These are phyloP conservation scores for Tetranychus truncatus DNA, from an alignment of 2,888 invertebrate species.

Conservation along the genomic window DNA sequence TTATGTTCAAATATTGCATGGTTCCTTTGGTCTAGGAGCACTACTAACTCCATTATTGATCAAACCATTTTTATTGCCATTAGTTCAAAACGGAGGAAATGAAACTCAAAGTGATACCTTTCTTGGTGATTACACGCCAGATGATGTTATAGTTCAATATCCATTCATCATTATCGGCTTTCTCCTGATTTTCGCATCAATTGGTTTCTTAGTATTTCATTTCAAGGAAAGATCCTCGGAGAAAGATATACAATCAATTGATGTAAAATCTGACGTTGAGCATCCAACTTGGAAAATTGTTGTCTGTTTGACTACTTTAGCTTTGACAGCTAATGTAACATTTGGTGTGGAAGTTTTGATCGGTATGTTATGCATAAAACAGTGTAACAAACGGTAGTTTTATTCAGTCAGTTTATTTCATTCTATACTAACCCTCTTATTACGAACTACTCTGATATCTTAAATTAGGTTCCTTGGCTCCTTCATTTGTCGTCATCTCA, in stretches of 20 bases:
- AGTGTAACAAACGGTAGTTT: neutral
- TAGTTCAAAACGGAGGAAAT: neutral
- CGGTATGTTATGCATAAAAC: neutral
- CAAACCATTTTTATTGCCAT: neutral
- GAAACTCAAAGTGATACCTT: too few relatives aligned
- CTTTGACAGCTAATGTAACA: neutral
- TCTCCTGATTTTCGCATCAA: neutral
- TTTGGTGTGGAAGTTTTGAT: neutral
- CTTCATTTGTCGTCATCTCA: neutral
- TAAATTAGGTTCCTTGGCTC: neutral
- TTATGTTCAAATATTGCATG: neutral
- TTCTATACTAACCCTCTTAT: neutral
- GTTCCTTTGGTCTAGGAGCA: neutral
- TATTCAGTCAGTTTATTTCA: neutral
- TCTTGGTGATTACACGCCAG: neutral
- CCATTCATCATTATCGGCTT: neutral
- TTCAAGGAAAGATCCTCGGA: neutral
- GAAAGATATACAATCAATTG: neutral
- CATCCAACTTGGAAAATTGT: conserved; percentile 1
- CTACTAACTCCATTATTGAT: neutral
- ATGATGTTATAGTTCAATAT: neutral
- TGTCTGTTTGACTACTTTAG: neutral
- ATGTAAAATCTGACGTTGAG: neutral
- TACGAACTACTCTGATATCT: neutral
- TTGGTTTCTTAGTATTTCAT: neutral